Evolutionary conservation across 2,888 invertebrate genomes (phyloP).

Genomic region (Meloe dianella): DNA sequence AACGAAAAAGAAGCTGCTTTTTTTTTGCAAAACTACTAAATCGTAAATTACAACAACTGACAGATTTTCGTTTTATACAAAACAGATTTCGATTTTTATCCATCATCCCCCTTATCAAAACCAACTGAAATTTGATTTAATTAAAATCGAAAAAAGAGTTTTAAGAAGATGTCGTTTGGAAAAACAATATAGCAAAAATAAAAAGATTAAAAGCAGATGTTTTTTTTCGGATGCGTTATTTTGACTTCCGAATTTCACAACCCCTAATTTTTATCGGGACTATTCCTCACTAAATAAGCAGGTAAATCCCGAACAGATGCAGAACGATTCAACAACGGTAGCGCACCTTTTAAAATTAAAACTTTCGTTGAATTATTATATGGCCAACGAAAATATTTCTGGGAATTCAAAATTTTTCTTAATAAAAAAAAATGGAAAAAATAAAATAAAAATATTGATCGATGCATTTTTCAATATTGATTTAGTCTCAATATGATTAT

Average conservation of each 20-base stretch:
- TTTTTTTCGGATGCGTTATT: no score
- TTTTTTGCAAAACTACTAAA: conserved; percentile 42
- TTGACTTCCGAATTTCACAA: background rate
- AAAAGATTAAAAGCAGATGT: background rate
- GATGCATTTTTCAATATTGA: conserved; percentile 8
- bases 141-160: background rate
- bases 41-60: conserved; percentile 40
- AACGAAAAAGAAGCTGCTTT: conserved; percentile 27
- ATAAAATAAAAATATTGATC: background rate
- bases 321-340: conserved; percentile 38
- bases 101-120: background rate
- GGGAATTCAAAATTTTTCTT: background rate
- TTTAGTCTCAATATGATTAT: background rate
- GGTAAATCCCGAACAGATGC: conserved; percentile 40
- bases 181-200: background rate
- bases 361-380: conserved; percentile 22
- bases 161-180: background rate
- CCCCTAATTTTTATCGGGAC: background rate
- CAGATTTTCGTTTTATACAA: conserved; percentile 15
- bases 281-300: conserved; percentile 12
- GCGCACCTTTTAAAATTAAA: conserved; percentile 45
- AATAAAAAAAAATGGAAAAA: no score
- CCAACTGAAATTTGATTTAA: background rate
- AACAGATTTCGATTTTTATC: background rate
- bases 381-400: conserved; percentile 10